phyloP scores from a whole-genome alignment of 2,797 vertebrate species.

The Melanotaenia boesemani region DNA sequence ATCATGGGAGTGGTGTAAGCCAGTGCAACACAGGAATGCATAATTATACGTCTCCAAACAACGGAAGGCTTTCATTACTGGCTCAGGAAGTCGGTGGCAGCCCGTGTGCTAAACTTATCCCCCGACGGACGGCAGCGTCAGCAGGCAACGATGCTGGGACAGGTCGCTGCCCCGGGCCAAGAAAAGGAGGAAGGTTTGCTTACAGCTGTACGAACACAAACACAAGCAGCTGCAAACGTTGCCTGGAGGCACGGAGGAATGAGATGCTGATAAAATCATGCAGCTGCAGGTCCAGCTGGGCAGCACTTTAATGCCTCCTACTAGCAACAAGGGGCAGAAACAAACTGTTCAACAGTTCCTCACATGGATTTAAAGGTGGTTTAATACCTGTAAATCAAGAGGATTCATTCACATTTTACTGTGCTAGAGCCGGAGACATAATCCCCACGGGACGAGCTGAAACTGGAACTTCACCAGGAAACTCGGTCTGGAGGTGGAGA shows the following conservation, averaged over 20 bases:
- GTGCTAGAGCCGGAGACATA: too few relatives aligned
- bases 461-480: conserved; percentile 20
- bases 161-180: conserved; percentile 23
- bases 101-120: conserved; percentile 66
- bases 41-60: conserved; percentile 71
- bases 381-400: too few relatives aligned
- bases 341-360: too few relatives aligned
- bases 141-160: conserved; percentile 39
- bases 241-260: conserved; percentile 71
- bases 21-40: conserved; percentile 60
- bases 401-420: too few relatives aligned
- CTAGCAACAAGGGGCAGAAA: not conserved
- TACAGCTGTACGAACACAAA: conserved; percentile 21
- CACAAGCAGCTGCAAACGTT: conserved; percentile 39
- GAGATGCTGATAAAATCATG: conserved; percentile 77
- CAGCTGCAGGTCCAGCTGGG: conserved; percentile 67
- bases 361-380: too few relatives aligned
- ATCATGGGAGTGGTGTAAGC: conserved; percentile 61
- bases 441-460: conserved; percentile 20
- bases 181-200: conserved; percentile 50
- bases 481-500: not conserved
- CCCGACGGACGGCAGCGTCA: conserved; percentile 40
- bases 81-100: conserved; percentile 67
- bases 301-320: conserved; percentile 21
- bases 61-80: conserved; percentile 78